These are phyloP conservation scores for Chironomus riparius DNA, from an alignment of 2,888 invertebrate species.

Conservation along the genomic window DNA sequence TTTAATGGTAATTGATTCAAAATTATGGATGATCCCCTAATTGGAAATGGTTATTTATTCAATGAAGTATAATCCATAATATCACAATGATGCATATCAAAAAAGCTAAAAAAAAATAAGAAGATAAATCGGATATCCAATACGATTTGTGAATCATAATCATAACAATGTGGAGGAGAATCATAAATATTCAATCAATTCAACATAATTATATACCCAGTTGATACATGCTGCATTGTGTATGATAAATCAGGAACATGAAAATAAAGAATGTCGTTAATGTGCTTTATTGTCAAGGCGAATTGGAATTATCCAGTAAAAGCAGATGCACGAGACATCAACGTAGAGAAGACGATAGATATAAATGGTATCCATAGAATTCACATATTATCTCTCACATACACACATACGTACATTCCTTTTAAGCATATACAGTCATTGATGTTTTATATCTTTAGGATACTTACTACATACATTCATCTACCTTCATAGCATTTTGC, in stretches of 20 bases:
- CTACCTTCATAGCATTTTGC: background rate
- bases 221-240: background rate
- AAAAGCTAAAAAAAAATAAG: too few relatives aligned
- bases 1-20: too few relatives aligned
- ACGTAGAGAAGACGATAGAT: background rate
- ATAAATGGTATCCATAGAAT: background rate
- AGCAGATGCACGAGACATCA: constrained; percentile 16
- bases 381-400: background rate
- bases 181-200: background rate
- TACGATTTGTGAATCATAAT: too few relatives aligned
- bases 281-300: background rate
- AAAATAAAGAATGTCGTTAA: constrained; percentile 4
- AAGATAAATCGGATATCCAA: too few relatives aligned
- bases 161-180: background rate
- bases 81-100: too few relatives aligned
- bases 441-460: too few relatives aligned
- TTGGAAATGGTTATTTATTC: too few relatives aligned
- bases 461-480: too few relatives aligned
- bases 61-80: too few relatives aligned
- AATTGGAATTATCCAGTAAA: constrained; percentile 10
- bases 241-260: background rate
- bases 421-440: too few relatives aligned
- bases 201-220: background rate
- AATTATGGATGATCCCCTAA: too few relatives aligned
- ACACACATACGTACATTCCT: background rate